Evolutionary conservation across 1,140 invertebrate species (phyloP).

Genomic region (Tribolium madens): DNA sequence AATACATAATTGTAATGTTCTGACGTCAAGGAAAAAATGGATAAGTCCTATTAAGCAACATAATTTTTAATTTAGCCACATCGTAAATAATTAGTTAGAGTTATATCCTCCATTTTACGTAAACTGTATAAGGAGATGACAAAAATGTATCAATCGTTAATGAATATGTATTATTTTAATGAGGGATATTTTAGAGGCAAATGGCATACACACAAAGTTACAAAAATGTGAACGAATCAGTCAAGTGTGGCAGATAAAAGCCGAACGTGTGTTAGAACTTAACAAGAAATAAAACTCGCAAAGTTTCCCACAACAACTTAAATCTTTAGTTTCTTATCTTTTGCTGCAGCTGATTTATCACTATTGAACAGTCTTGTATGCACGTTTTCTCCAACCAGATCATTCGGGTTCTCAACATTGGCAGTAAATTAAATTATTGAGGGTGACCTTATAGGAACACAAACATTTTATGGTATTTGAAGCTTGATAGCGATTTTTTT

Average conservation of each 20-base stretch:
- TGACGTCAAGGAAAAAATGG: slow-evolving; percentile 18
- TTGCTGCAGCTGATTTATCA: not conserved
- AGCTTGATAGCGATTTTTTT: not conserved
- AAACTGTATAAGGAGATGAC: not conserved
- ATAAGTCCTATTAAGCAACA: slow-evolving; percentile 34
- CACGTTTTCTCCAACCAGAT: slow-evolving; percentile 8
- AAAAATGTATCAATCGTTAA: slow-evolving; percentile 5
- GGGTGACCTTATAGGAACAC: slow-evolving; percentile 15
- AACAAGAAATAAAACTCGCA: slow-evolving; percentile 12
- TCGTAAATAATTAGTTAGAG: slow-evolving; percentile 7
- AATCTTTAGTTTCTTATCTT: slow-evolving; percentile 8
- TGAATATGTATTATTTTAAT: slow-evolving; percentile 8
- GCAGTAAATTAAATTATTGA: slow-evolving; percentile 2
- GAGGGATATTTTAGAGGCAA: not conserved
- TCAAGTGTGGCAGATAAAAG: slow-evolving; percentile 17
- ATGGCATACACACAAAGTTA: not conserved
- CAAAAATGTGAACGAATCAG: not conserved
- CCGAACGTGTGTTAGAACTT: slow-evolving; percentile 14
- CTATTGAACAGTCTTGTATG: not conserved
- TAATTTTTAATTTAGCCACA: slow-evolving; percentile 31
- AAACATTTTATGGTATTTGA: no score
- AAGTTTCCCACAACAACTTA: slow-evolving; percentile 17
- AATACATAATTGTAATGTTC: slow-evolving; percentile 40
- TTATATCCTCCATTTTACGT: slow-evolving; percentile 14
- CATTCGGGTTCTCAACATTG: slow-evolving; percentile 19